phyloP scores from a whole-genome alignment of 2,888 invertebrate species.

The Monochamus alternatus region DNA sequence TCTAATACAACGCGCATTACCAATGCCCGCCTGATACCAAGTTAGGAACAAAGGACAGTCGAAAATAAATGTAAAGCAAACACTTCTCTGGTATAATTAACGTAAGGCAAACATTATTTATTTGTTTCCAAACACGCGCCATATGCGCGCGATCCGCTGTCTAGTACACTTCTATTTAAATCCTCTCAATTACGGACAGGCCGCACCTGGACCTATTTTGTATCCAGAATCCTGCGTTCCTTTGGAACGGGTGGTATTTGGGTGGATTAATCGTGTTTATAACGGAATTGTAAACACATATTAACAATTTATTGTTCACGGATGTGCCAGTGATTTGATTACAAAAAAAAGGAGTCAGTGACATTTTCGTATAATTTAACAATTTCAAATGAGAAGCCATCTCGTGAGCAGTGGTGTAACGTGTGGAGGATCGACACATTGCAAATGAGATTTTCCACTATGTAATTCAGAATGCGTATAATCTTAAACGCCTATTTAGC shows the following conservation, averaged over 20 bases:
- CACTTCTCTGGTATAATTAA: slow-evolving; percentile 11
- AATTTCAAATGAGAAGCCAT: not conserved
- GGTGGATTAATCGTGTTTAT: not conserved
- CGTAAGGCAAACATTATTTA: slow-evolving; percentile 31
- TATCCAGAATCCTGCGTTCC: not conserved
- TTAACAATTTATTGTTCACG: not conserved
- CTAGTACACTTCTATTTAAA: slow-evolving; percentile 12
- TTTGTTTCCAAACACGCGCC: slow-evolving; percentile 23
- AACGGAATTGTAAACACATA: not conserved
- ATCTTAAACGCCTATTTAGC: too few relatives aligned
- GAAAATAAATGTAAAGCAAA: slow-evolving; percentile 10
- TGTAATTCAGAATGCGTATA: too few relatives aligned
- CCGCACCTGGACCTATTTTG: slow-evolving; percentile 7
- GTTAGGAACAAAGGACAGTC: slow-evolving; percentile 4
- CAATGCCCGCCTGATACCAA: not conserved
- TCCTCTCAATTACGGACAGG: slow-evolving; percentile 27
- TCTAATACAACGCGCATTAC: too few relatives aligned
- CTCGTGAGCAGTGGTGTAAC: not conserved
- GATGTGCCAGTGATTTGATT: not conserved
- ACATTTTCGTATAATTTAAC: not conserved
- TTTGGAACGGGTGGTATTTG: not conserved
- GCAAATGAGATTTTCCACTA: too few relatives aligned
- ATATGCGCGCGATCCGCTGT: slow-evolving; percentile 8
- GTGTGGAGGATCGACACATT: not conserved
- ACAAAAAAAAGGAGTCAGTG: not conserved